Base-by-base conservation (phyloP, 1,140 invertebrate genomes). In the Diabrotica virgifera region DNA sequence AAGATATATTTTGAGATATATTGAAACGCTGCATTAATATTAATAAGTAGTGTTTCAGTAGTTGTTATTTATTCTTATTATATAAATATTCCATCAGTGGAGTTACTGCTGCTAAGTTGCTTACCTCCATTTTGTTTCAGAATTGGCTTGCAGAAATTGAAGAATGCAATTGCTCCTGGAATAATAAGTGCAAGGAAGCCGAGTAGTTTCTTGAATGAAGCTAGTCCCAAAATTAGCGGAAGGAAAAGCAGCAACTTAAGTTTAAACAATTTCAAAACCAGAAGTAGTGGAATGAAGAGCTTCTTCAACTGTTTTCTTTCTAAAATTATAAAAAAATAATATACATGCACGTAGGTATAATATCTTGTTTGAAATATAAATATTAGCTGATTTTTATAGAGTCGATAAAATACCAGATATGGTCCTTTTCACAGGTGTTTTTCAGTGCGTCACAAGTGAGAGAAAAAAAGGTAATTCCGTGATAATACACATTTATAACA, bases 181-280 rank as follows among this genome's bases (percentile, higher is more conserved):
- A 93, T 80, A 24, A 91, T 83, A 50, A 93, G 85, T 14, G 89
- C 89, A 71, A 90, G 79, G 73, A 93, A 88, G 38, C 88, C 89
- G 3, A 93, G 81, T 73, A 93, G 85, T 71, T 93, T 93, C 79
- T 93, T 92, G 74, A 93, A 90, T 14, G 90, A 91, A 7, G 88
- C 90, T 63, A 93, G 78, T 9, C 91, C 90, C 36, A 93, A 80
- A 56, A 93, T 91, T 65, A 93, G 82, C 2, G 91, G 91, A 73
- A 93, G 75, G 79, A 93, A 91, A 5, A 93, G 80, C 1, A 93
- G 79, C 12, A 93, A 79, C 71, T 93, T 93, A 72, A 93, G 72
- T 77, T 93, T 93, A 83, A 93, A 93, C 54, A 93, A 82, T 76
- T 93, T 93, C 62, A 93, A 76, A 59, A 93, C 86, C 63, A 93